Percentiles rank a stretch among this genome's conserved stretches.
Evolutionary conservation across 2,888 invertebrate species (phyloP).

Genomic region (Pristionchus arcanus): DNA sequence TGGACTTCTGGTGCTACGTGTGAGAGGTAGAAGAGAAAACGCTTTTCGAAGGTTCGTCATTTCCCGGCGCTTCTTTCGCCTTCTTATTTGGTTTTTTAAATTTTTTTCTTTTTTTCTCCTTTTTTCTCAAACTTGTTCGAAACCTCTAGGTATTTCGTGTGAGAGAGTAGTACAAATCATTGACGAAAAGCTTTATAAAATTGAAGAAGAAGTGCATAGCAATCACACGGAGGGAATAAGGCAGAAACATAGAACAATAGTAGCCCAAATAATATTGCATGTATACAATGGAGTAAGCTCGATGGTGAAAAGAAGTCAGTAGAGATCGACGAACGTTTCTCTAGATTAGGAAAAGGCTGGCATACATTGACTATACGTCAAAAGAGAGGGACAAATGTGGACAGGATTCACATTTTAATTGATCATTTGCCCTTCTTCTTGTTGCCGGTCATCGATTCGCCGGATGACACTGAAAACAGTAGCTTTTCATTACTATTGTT

Average conservation of each 20-base stretch:
- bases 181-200: background rate
- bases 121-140: too few species aligned
- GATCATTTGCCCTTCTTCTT: constrained; percentile 30
- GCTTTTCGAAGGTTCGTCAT: too few species aligned
- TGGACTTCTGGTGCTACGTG: too few species aligned
- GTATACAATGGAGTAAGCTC: constrained; percentile 16
- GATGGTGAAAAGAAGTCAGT: background rate
- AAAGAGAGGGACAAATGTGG: background rate
- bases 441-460: constrained; percentile 20
- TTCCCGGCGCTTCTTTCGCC: too few species aligned
- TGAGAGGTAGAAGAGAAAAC: too few species aligned
- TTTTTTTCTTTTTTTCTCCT: too few species aligned
- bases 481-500: background rate
- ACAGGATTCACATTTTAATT: background rate
- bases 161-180: too few species aligned
- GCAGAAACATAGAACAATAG: background rate
- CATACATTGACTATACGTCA: background rate
- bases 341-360: background rate
- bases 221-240: background rate
- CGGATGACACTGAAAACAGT: background rate
- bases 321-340: background rate
- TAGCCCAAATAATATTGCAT: constrained; percentile 3
- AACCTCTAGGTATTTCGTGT: too few species aligned
- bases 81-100: too few species aligned
- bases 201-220: constrained; percentile 4